A percentile compares a stretch with the other conserved stretches of the same genome.
These are phyloP conservation scores for Caenorhabditis sp. DNA, from an alignment of 2,888 invertebrate species.

Conservation along the genomic window DNA sequence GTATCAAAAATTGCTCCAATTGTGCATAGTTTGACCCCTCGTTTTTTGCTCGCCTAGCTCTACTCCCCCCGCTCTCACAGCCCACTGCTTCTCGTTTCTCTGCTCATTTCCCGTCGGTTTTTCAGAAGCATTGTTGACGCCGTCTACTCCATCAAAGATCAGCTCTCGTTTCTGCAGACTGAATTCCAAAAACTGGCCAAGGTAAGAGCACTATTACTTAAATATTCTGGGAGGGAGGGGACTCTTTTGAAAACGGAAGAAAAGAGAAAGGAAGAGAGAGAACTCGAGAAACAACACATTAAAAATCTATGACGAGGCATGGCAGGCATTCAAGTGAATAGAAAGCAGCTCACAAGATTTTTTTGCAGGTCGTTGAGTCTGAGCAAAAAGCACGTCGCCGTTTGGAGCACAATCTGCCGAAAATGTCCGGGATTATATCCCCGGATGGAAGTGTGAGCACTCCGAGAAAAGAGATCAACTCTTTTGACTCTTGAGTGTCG, in stretches of 20 bases:
- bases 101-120: neutral
- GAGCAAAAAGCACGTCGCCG: slow-evolving; percentile 83
- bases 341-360: neutral
- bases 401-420: slow-evolving; percentile 79
- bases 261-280: too few relatives aligned
- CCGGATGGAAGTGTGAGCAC: slow-evolving; percentile 44
- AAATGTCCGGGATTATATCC: slow-evolving; percentile 39
- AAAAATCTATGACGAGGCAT: too few relatives aligned
- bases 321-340: too few relatives aligned
- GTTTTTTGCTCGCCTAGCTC: neutral
- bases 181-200: slow-evolving; percentile 78
- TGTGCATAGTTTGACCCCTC: too few relatives aligned
- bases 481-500: slow-evolving; percentile 45
- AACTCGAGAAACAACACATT: too few relatives aligned
- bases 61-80: neutral
- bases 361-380: slow-evolving; percentile 83
- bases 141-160: slow-evolving; percentile 86
- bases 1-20: too few relatives aligned
- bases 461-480: slow-evolving; percentile 46
- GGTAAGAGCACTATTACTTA: slow-evolving; percentile 28
- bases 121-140: slow-evolving; percentile 86
- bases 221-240: neutral
- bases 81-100: neutral
- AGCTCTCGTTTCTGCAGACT: slow-evolving; percentile 84
- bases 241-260: neutral